Percentiles rank a stretch among this genome's conserved stretches.
phyloP scores from a whole-genome alignment of 2,888 invertebrate genomes.

The Furcula furcula region DNA sequence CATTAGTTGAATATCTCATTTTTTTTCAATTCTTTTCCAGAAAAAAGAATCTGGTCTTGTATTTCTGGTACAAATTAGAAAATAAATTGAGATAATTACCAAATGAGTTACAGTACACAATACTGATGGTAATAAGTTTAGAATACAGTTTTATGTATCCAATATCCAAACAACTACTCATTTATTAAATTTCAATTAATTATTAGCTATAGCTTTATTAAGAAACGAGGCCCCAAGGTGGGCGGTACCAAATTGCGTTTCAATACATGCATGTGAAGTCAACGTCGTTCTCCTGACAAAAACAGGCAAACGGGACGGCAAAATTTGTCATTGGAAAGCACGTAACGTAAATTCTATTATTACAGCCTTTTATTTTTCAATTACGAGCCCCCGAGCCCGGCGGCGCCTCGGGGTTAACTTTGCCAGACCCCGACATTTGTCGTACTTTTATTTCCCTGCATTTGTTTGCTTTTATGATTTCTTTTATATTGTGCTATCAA shows the following conservation, averaged over 20 bases:
- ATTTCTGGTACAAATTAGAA: no score
- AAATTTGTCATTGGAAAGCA: conserved; percentile 76
- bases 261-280: conserved; percentile 45
- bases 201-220: no score
- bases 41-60: no score
- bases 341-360: conserved; percentile 81
- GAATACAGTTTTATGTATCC: no score
- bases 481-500: conserved; percentile 6
- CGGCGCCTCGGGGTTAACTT: conserved; percentile 71
- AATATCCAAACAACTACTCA: no score
- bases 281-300: conserved; percentile 70
- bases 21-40: no score
- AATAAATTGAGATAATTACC: no score
- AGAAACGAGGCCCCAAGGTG: conserved; percentile 24
- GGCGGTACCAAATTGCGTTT: conserved; percentile 39
- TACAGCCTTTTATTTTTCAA: conserved; percentile 81
- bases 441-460: conserved; percentile 33
- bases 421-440: conserved; percentile 50
- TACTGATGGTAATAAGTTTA: no score
- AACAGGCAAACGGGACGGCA: conserved; percentile 68
- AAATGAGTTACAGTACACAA: no score
- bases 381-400: conserved; percentile 67
- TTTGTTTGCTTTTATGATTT: conserved; percentile 30
- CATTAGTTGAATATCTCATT: no score
- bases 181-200: no score